phyloP scores from a whole-genome alignment of 2,113 vertebrate genomes.

The Capreolus pygargus region DNA sequence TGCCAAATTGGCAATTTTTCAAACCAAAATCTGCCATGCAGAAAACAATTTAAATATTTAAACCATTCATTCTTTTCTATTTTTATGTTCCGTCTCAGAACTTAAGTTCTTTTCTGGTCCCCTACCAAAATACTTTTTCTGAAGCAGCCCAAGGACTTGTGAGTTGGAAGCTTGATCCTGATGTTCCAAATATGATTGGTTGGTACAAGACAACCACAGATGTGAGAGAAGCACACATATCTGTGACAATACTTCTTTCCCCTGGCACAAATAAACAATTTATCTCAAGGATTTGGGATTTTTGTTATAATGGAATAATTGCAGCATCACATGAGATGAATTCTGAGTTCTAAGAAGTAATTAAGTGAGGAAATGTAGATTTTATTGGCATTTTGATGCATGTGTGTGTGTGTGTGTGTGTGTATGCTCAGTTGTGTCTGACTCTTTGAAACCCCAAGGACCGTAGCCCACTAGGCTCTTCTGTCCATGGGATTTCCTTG shows the following conservation, averaged over 20 bases:
- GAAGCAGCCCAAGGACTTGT: neutral
- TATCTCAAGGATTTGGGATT: neutral
- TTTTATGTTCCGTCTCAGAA: neutral
- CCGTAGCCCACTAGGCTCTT: neutral
- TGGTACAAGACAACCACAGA: neutral
- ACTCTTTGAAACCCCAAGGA: neutral
- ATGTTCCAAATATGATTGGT: neutral
- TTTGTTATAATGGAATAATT: neutral
- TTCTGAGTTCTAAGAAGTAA: neutral
- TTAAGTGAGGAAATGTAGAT: neutral
- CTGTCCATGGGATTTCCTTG: neutral
- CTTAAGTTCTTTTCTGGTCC: neutral
- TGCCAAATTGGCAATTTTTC: neutral
- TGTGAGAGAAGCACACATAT: neutral
- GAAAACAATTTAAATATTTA: neutral
- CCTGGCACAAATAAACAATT: neutral
- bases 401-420: neutral
- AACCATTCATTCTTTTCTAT: neutral
- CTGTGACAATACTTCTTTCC: neutral
- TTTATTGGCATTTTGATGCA: neutral
- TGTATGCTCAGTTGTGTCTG: neutral
- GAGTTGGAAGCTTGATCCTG: neutral
- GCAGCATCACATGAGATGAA: neutral
- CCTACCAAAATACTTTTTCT: neutral
- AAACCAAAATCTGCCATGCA: neutral